These are phyloP conservation scores for Ptilonorhynchus violaceus DNA, from an alignment of 2,113 vertebrate species.

Conservation along the genomic window DNA sequence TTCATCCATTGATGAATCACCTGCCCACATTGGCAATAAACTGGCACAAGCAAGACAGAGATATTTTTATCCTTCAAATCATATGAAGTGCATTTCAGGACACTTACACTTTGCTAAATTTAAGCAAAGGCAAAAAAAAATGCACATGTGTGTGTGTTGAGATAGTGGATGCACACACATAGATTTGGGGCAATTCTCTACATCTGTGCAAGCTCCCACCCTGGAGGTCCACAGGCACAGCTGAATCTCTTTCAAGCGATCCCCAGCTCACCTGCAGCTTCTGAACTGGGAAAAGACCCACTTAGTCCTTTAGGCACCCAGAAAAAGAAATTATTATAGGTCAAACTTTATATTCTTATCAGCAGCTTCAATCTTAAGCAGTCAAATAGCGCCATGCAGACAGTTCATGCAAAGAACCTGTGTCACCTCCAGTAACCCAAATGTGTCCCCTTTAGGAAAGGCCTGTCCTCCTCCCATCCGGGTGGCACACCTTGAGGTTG, in stretches of 20 bases:
- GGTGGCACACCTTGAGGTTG: background rate
- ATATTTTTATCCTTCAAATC: background rate
- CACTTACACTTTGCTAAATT: background rate
- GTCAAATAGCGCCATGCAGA: background rate
- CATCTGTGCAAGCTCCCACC: background rate
- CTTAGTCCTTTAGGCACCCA: background rate
- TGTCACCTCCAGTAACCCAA: background rate
- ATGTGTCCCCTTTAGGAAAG: background rate
- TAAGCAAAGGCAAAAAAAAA: background rate
- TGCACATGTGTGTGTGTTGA: background rate
- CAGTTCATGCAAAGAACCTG: background rate
- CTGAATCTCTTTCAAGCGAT: background rate
- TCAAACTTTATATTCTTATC: background rate
- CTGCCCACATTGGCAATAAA: conserved; percentile 10
- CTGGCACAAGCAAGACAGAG: background rate
- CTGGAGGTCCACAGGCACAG: background rate
- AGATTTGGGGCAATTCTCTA: background rate
- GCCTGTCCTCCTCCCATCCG: background rate
- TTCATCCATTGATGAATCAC: conserved; percentile 37
- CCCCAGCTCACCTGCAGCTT: background rate
- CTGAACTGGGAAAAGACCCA: background rate
- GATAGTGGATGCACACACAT: background rate
- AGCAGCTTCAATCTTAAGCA: background rate
- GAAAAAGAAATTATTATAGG: background rate
- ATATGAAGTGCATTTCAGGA: background rate